Evolutionary conservation across 2,113 vertebrate species (phyloP).

Genomic region (Rhinogobius similis): DNA sequence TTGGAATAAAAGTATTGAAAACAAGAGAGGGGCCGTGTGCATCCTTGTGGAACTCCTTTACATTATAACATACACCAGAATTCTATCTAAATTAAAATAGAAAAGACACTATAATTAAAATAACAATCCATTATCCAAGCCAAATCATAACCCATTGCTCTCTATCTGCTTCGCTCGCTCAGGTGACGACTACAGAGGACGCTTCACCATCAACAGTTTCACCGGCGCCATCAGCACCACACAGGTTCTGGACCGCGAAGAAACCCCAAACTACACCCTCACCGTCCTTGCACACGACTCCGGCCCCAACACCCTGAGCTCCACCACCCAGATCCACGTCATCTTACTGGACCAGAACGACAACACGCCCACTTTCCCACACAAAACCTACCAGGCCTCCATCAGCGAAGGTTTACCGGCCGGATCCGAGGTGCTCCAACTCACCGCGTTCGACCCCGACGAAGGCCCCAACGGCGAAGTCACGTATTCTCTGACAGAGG

Average conservation of each 20-base stretch:
- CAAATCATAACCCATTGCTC: background rate
- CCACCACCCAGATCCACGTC: constrained; percentile 76
- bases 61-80: too few species aligned
- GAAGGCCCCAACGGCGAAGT: constrained; percentile 82
- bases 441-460: constrained; percentile 83
- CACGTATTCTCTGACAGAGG: constrained; percentile 80
- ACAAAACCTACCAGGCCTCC: constrained; percentile 76
- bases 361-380: constrained; percentile 81
- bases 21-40: too few species aligned
- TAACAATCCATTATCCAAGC: background rate
- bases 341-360: constrained; percentile 90
- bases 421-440: constrained; percentile 77
- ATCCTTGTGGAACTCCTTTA: too few species aligned
- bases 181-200: constrained; percentile 80
- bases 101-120: background rate
- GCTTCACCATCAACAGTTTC: constrained; percentile 82
- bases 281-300: constrained; percentile 81
- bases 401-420: constrained; percentile 81
- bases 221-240: constrained; percentile 83
- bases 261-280: constrained; percentile 81
- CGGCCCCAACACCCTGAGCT: constrained; percentile 75
- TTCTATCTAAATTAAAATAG: too few species aligned
- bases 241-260: constrained; percentile 84
- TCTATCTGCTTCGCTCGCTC: background rate
- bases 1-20: too few species aligned